A percentile compares a stretch with the other conserved stretches of the same genome.
Evolutionary conservation across 2,888 invertebrate species (phyloP).

Genomic region (Drosophila putrida): DNA sequence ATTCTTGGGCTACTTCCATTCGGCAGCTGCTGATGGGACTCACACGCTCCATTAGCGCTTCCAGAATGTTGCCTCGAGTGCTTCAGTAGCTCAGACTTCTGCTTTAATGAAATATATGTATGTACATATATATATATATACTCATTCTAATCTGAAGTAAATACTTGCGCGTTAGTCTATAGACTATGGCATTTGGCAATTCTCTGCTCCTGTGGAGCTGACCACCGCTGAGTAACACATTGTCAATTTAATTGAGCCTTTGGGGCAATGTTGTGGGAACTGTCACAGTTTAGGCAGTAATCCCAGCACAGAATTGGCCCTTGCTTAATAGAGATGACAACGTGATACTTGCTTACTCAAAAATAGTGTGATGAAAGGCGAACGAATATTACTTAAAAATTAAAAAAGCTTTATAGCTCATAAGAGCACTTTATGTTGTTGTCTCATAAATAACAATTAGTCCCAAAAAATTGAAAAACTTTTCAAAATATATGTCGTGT

Average conservation of each 20-base stretch:
- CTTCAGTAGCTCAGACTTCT: constrained; percentile 33
- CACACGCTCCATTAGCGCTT: constrained; percentile 81
- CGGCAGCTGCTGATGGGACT: constrained; percentile 51
- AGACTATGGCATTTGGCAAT: constrained; percentile 2
- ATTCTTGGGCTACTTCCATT: neutral
- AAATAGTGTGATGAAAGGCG: constrained; percentile 2
- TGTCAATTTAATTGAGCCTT: constrained; percentile 63
- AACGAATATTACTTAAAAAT: neutral
- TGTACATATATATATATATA: constrained; percentile 18
- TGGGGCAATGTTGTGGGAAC: constrained; percentile 29
- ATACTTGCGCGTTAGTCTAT: constrained; percentile 36
- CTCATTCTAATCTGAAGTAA: constrained; percentile 57
- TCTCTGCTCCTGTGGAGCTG: neutral
- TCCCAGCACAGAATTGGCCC: constrained; percentile 16
- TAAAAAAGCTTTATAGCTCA: too few species aligned
- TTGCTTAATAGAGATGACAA: constrained; percentile 14
- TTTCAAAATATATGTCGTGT: too few species aligned
- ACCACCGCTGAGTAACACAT: constrained; percentile 30
- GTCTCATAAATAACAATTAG: too few species aligned
- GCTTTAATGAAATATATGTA: constrained; percentile 73
- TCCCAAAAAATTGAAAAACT: too few species aligned
- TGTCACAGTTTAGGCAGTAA: constrained; percentile 39
- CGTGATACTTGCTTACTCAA: constrained; percentile 9
- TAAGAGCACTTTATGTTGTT: too few species aligned
- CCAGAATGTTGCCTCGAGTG: constrained; percentile 51